Percentiles rank a stretch among this genome's conserved stretches.
Evolutionary conservation across 2,888 invertebrate genomes (phyloP).

Genomic region (Tenthredo distinguenda): DNA sequence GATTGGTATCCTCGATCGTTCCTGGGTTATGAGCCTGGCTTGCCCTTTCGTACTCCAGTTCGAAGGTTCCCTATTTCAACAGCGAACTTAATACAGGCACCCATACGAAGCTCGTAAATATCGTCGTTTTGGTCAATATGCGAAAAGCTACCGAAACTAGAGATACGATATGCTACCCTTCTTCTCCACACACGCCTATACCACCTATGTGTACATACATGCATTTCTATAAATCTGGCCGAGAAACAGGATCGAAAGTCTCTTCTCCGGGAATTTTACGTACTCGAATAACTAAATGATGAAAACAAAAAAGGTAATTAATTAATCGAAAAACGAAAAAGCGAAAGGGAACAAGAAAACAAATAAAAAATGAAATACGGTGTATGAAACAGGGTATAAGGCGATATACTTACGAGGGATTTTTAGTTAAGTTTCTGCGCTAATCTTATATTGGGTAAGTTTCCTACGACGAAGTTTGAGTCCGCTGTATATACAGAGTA

Average conservation of each 20-base stretch:
- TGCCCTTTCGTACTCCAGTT: neutral
- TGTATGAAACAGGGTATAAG: neutral
- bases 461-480: slow-evolving; percentile 23
- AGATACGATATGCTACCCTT: neutral
- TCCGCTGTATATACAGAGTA: slow-evolving; percentile 23
- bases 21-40: neutral
- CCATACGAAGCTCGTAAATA: slow-evolving; percentile 12
- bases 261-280: neutral
- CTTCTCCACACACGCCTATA: no score
- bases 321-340: neutral
- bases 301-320: neutral
- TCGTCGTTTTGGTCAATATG: slow-evolving; percentile 18
- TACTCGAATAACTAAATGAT: neutral
- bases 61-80: slow-evolving; percentile 2
- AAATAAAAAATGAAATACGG: neutral
- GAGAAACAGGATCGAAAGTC: neutral
- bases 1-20: slow-evolving; percentile 15
- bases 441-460: slow-evolving; percentile 48
- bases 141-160: neutral
- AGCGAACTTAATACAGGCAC: neutral
- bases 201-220: neutral
- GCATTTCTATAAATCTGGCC: neutral
- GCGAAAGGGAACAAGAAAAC: neutral
- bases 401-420: slow-evolving; percentile 22
- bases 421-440: slow-evolving; percentile 40